These are phyloP conservation scores for Noctua comes DNA, from an alignment of 2,888 invertebrate species.

Conservation along the genomic window DNA sequence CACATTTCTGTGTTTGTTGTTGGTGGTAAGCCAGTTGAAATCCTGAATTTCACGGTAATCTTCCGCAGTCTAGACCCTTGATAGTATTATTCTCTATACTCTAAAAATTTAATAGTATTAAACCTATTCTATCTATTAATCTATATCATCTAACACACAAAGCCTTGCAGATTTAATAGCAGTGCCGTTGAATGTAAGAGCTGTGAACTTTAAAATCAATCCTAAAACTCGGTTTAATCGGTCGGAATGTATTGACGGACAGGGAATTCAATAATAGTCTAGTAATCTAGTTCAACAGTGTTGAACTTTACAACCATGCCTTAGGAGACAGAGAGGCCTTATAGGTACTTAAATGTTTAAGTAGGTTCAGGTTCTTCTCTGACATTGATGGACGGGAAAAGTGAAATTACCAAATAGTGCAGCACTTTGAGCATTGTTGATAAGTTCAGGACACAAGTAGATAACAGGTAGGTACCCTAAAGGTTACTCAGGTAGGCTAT, in stretches of 20 bases:
- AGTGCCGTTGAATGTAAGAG: not conserved
- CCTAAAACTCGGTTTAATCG: too few species aligned
- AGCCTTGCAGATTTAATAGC: not conserved
- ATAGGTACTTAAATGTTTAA: too few species aligned
- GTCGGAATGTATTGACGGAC: not conserved
- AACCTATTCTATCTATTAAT: not conserved
- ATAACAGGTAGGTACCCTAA: not conserved
- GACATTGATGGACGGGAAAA: not conserved
- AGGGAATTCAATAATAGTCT: not conserved
- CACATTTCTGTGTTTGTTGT: not conserved
- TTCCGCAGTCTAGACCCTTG: not conserved
- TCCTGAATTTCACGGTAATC: too few species aligned
- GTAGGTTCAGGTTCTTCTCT: not conserved
- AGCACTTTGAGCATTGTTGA: not conserved
- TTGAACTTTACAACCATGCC: conserved; percentile 5
- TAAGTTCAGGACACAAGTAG: not conserved
- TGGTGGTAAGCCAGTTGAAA: not conserved
- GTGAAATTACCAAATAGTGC: not conserved
- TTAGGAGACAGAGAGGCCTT: too few species aligned
- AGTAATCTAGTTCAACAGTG: not conserved
- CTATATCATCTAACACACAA: not conserved
- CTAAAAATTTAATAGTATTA: not conserved
- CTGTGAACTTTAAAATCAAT: too few species aligned
- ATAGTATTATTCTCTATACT: not conserved
- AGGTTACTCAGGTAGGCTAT: not conserved